These are phyloP conservation scores for Cecidostiba fungosa DNA, from an alignment of 2,888 invertebrate species.

Conservation along the genomic window DNA sequence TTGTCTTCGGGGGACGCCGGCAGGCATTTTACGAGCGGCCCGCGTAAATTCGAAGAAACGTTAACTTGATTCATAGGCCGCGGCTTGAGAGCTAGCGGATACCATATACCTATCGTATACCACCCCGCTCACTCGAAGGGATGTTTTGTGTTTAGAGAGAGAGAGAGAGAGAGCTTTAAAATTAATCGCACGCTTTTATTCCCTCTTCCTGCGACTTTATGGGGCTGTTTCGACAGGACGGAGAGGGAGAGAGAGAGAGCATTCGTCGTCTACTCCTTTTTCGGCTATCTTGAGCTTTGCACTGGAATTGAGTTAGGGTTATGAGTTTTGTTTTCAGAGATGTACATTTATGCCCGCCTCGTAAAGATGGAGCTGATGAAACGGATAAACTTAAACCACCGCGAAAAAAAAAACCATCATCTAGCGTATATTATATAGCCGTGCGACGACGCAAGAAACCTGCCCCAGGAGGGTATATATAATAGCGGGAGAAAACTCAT, in stretches of 20 bases:
- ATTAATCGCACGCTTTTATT: conserved; percentile 47
- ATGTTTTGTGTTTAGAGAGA: conserved; percentile 43
- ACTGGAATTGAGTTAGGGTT: conserved; percentile 12
- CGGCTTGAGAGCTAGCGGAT: too few relatives aligned
- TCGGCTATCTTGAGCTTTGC: background rate
- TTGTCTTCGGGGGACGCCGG: conserved; percentile 37
- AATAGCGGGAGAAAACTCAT: conserved; percentile 5
- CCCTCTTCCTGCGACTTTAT: background rate
- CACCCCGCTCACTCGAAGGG: conserved; percentile 15
- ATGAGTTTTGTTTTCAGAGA: conserved; percentile 10
- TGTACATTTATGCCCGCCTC: background rate
- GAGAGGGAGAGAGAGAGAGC: background rate
- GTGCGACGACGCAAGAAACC: background rate
- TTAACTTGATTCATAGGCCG: conserved; percentile 58
- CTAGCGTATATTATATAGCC: background rate
- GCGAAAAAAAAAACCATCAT: background rate
- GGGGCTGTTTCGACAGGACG: background rate
- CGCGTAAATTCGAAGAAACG: conserved; percentile 52
- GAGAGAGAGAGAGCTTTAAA: background rate
- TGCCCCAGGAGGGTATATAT: background rate
- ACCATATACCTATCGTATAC: background rate
- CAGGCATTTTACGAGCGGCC: conserved; percentile 21
- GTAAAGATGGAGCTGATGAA: background rate
- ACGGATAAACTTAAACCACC: background rate
- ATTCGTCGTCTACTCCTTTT: background rate